phyloP scores from a whole-genome alignment of 2,888 invertebrate species.

The Lasioglossum pauxillum region DNA sequence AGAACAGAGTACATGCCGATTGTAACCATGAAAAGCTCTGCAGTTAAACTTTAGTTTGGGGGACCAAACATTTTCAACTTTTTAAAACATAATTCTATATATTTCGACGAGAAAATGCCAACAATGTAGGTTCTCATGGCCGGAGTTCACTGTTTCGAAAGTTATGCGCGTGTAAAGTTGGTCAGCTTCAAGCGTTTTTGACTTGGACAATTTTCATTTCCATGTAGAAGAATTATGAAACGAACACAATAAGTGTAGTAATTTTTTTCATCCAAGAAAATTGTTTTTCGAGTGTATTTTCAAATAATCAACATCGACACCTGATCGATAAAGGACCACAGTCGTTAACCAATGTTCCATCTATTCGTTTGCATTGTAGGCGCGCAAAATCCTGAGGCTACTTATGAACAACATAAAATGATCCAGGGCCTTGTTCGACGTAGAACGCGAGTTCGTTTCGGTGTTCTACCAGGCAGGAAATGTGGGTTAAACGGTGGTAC shows the following conservation, averaged over 20 bases:
- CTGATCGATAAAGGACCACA: neutral
- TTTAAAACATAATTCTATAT: neutral
- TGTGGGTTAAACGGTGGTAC: conserved; percentile 70
- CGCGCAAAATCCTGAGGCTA: neutral
- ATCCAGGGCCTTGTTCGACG: neutral
- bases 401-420: neutral
- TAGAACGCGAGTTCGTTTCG: neutral
- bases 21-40: no score
- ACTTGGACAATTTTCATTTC: no score
- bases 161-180: no score
- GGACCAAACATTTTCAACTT: neutral
- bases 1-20: no score
- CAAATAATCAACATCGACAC: neutral
- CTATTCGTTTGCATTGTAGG: no score
- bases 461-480: conserved; percentile 33
- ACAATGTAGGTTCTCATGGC: neutral
- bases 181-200: no score
- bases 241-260: neutral
- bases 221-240: no score
- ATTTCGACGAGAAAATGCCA: neutral
- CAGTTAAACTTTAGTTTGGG: neutral
- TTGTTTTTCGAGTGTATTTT: neutral
- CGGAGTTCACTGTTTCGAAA: no score
- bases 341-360: neutral
- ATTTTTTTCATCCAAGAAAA: neutral